Evolutionary conservation across 2,113 vertebrate species (phyloP), one percentile per base, ranked within the genome.

Genomic region (Leiothrix lutea): DNA sequence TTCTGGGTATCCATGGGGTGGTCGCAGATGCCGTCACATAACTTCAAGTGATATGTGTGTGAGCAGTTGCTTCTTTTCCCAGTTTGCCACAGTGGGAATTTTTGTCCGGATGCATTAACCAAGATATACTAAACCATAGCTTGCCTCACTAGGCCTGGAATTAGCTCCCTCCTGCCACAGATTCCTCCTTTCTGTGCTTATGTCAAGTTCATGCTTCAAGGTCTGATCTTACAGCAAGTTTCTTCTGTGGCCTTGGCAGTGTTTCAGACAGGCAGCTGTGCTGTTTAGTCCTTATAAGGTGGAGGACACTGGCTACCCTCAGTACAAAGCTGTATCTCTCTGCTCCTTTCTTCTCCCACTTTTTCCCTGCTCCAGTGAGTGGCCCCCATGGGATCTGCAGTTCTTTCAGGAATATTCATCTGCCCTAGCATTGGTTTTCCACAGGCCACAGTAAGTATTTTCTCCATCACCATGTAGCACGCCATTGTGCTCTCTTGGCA

Each of bases 331-430:
- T 36, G 8, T 38, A 75, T 84, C 11, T 66, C 29, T 84, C 58
- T 77, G 26, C 21, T 66, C 17, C 21, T 80, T 71, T 45, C 36
- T 62, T 35, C 53, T 80, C 26, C 17, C 38, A 44, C 33, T 70
- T 67, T 48, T 33, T 11, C 15, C 15, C 24, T 58, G 44, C 13
- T 65, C 22, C 33, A 80, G 11, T 28, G 50, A 10, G 3, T 8
- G 5, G 1, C 54, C 13, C 36, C 19, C 33, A 35, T 0, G 0
- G 28, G 36, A 64, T 6, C 22, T 83, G 35, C 28, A 80, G 12
- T 19, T 70, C 13, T 35, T 80, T 33, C 50, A 50, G 62, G 1
- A 83, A 65, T 65, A 79, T 24, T 17, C 3, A 0, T 54, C 35
- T 95, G 21, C 11, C 40, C 18, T 58, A 22, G 23, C 25, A 48